These are phyloP conservation scores for Montipora sp. DNA, from an alignment of 64 coral and sea anemone species.

Conservation along the genomic window DNA sequence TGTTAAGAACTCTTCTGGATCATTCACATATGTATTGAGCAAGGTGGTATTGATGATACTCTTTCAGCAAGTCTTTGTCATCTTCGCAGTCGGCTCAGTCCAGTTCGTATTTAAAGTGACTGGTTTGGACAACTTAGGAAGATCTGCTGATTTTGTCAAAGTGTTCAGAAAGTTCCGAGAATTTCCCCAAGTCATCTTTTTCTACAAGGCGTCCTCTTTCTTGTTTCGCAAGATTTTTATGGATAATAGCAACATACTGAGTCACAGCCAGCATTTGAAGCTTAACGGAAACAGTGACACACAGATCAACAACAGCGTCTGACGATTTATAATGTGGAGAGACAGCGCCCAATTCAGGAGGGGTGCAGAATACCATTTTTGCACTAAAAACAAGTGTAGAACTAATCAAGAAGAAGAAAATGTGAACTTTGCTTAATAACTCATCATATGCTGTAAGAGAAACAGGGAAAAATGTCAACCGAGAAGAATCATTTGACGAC, in stretches of 20 bases:
- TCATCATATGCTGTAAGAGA: too few species aligned
- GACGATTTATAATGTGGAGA: too few species aligned
- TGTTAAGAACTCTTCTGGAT: not conserved
- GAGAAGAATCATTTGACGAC: too few species aligned
- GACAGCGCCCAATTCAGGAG: too few species aligned
- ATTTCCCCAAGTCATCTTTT: constrained; percentile 53
- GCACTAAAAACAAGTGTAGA: too few species aligned
- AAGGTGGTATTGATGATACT: constrained; percentile 15
- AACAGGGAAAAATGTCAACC: too few species aligned
- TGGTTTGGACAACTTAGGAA: constrained; percentile 32
- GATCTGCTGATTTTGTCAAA: constrained; percentile 25
- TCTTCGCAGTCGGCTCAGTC: constrained; percentile 41
- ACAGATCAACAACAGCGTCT: too few species aligned
- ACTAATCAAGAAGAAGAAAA: too few species aligned
- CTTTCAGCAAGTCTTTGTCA: constrained; percentile 18
- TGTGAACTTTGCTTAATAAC: too few species aligned
- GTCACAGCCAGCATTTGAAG: not conserved
- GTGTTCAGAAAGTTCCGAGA: constrained; percentile 41
- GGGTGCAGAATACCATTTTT: too few species aligned
- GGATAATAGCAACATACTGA: constrained; percentile 46
- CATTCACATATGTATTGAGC: not conserved
- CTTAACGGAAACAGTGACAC: not conserved
- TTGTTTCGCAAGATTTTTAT: constrained; percentile 61
- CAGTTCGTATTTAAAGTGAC: constrained; percentile 65
- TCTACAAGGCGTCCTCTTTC: constrained; percentile 26